Percentiles rank a stretch among this genome's conserved stretches.
Conservation (phyloP, 2,113 vertebrate species). For the Cervus canadensis region DNA sequence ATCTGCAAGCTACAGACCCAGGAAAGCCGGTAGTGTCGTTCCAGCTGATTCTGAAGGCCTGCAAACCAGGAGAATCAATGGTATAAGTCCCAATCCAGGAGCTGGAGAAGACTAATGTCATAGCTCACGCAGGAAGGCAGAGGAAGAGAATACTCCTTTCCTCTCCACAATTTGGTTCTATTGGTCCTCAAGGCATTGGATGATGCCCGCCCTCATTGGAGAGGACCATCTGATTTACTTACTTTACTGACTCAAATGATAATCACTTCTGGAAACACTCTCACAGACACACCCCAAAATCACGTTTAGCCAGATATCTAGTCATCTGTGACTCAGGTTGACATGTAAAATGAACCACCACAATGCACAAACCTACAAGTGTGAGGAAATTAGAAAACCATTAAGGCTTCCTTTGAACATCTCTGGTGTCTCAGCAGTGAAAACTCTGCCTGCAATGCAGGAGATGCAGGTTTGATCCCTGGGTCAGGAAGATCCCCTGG, state of each 20-base stretch:
- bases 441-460: background rate
- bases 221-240: background rate
- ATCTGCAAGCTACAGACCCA: background rate
- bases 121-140: background rate
- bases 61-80: no score
- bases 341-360: background rate
- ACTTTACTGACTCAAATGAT: no score
- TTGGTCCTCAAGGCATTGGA: accelerated
- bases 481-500: background rate
- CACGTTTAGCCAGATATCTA: background rate
- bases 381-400: background rate
- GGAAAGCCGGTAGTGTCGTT: background rate
- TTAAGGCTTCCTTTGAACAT: background rate
- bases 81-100: background rate
- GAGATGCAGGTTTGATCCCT: background rate
- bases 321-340: background rate
- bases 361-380: background rate
- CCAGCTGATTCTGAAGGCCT: background rate
- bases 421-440: background rate
- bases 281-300: background rate
- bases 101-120: background rate
- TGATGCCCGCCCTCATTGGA: accelerated
- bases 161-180: background rate
- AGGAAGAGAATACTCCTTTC: background rate
- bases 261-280: background rate